Conservation (phyloP, 2,888 invertebrate genomes). For the Drosophila longiperda region DNA sequence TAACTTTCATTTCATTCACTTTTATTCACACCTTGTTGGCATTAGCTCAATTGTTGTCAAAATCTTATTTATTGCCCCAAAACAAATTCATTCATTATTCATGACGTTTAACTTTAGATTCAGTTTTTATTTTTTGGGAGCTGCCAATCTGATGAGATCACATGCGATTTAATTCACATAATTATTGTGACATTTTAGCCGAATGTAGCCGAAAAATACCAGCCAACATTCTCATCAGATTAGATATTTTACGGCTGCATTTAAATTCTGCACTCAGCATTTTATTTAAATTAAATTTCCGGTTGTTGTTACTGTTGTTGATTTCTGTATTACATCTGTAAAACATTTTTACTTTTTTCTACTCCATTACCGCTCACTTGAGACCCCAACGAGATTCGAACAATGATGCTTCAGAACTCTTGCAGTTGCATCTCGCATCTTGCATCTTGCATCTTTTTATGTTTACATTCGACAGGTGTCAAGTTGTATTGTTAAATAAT, state of each 20-base stretch:
- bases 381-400: conserved; percentile 37
- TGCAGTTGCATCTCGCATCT: conserved; percentile 47
- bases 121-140: not conserved
- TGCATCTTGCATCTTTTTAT: conserved; percentile 13
- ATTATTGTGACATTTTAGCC: conserved; percentile 45
- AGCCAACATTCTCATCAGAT: conserved; percentile 25
- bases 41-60: conserved; percentile 54
- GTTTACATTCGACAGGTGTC: conserved; percentile 72
- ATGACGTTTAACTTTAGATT: conserved; percentile 10
- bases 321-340: conserved; percentile 36
- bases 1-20: conserved; percentile 74
- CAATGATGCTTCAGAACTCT: conserved; percentile 50
- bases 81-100: conserved; percentile 42
- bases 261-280: conserved; percentile 57
- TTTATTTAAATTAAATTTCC: conserved; percentile 69
- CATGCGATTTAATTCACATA: conserved; percentile 24
- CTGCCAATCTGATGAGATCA: conserved; percentile 57
- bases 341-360: conserved; percentile 70
- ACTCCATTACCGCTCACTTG: conserved; percentile 38
- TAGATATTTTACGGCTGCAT: conserved; percentile 28
- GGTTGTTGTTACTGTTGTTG: conserved; percentile 37
- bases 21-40: conserved; percentile 70
- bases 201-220: conserved; percentile 10
- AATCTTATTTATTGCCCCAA: conserved; percentile 43
- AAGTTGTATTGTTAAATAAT: conserved; percentile 62